phyloP scores from a whole-genome alignment of 2,113 vertebrate species.

The Nothocercus julius region DNA sequence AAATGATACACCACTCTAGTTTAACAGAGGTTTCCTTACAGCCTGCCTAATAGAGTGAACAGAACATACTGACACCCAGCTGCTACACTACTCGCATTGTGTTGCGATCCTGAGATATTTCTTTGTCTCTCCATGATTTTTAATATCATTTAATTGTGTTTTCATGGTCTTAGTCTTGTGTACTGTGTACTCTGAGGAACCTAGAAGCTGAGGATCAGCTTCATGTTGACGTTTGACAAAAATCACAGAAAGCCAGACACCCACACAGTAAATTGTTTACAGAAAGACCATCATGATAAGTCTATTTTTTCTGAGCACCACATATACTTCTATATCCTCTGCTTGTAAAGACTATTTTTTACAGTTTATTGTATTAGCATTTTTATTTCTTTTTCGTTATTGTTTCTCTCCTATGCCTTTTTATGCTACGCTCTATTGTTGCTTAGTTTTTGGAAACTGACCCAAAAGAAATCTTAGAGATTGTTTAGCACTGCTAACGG shows the following conservation, averaged over 20 bases:
- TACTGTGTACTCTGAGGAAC: rapidly evolving
- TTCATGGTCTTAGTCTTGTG: not conserved
- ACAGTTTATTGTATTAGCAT: too few species aligned
- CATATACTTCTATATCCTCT: not conserved
- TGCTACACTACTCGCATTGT: not conserved
- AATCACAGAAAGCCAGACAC: not conserved
- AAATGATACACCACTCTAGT: not conserved
- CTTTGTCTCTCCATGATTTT: not conserved
- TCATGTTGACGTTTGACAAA: rapidly evolving
- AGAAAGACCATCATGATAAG: not conserved
- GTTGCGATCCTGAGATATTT: not conserved
- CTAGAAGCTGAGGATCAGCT: not conserved
- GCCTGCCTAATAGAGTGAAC: not conserved
- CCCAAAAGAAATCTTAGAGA: not conserved
- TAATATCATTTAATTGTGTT: not conserved
- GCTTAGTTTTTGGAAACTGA: not conserved
- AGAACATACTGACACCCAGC: not conserved
- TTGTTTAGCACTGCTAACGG: not conserved
- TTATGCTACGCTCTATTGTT: not conserved
- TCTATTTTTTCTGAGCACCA: not conserved
- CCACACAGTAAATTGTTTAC: not conserved
- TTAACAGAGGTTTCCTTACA: not conserved
- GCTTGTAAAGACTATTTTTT: not conserved
- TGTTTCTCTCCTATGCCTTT: not conserved
- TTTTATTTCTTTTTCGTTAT: not conserved